Conservation (phyloP, 2,888 invertebrate species). For the Chydorus sphaericus region DNA sequence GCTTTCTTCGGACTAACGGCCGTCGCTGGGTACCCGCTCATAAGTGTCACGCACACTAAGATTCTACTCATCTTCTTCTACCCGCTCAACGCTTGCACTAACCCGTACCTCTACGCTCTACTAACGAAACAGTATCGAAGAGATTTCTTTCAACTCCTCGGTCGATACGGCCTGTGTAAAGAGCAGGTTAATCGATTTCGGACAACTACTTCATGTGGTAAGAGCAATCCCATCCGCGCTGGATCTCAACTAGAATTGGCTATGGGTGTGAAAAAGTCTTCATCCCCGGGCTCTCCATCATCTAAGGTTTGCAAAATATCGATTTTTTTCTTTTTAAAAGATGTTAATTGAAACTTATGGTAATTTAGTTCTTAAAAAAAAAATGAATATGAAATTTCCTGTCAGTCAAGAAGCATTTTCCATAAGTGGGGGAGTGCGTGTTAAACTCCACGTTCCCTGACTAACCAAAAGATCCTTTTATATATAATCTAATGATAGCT, state of each 20-base stretch:
- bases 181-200: conserved; percentile 14
- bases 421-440: no score
- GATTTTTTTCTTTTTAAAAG: not conserved
- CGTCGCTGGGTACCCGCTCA: conserved; percentile 63
- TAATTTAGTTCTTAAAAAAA: not conserved
- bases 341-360: not conserved
- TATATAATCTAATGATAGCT: no score
- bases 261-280: not conserved
- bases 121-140: conserved; percentile 71
- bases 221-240: not conserved
- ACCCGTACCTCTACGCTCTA: conserved; percentile 83
- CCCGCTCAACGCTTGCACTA: conserved; percentile 80
- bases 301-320: not conserved
- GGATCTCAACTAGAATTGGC: conserved; percentile 1
- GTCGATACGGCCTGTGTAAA: conserved; percentile 35
- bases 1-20: conserved; percentile 80
- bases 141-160: conserved; percentile 51
- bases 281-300: not conserved
- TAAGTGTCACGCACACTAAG: conserved; percentile 49
- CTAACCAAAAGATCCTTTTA: no score
- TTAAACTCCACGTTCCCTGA: no score
- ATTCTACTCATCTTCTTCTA: conserved; percentile 76
- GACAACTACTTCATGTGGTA: not conserved
- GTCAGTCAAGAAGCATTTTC: no score
- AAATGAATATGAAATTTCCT: no score